phyloP scores from a whole-genome alignment of 2,888 invertebrate genomes.

The Cheilosia grossa region DNA sequence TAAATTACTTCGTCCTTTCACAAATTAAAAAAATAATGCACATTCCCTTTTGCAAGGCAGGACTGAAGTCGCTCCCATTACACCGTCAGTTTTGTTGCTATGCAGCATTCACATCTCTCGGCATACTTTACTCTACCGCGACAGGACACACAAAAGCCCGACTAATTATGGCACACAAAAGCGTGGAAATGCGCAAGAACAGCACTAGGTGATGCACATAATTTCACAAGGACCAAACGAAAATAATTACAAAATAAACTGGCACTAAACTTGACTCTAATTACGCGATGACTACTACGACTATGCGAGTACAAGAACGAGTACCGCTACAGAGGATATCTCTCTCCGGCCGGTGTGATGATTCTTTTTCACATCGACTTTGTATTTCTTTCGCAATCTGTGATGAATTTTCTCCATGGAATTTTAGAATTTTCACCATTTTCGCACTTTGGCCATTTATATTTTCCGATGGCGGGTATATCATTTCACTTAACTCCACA shows the following conservation, averaged over 20 bases:
- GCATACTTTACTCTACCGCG: not conserved
- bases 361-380: conserved; percentile 42
- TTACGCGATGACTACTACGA: conserved; percentile 65
- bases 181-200: conserved; percentile 51
- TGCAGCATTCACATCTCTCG: not conserved
- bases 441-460: conserved; percentile 68
- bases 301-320: not conserved
- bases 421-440: conserved; percentile 62
- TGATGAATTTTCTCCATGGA: conserved; percentile 60
- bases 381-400: conserved; percentile 40
- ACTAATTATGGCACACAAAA: conserved; percentile 69
- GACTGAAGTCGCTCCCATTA: not conserved
- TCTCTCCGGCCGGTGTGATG: conserved; percentile 5
- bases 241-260: conserved; percentile 75
- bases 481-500: not conserved
- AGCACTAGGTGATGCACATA: conserved; percentile 64
- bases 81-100: conserved; percentile 13
- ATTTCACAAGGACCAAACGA: conserved; percentile 66
- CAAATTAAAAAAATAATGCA: conserved; percentile 46
- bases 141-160: conserved; percentile 61
- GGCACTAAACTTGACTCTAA: conserved; percentile 74
- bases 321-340: conserved; percentile 23
- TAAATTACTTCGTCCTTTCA: conserved; percentile 39
- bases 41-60: conserved; percentile 27
- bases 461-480: conserved; percentile 12